These are phyloP conservation scores for Aurelia sp. DNA, from an alignment of 30 jellyfish, hydroid and myxozoan genomes.

Conservation along the genomic window DNA sequence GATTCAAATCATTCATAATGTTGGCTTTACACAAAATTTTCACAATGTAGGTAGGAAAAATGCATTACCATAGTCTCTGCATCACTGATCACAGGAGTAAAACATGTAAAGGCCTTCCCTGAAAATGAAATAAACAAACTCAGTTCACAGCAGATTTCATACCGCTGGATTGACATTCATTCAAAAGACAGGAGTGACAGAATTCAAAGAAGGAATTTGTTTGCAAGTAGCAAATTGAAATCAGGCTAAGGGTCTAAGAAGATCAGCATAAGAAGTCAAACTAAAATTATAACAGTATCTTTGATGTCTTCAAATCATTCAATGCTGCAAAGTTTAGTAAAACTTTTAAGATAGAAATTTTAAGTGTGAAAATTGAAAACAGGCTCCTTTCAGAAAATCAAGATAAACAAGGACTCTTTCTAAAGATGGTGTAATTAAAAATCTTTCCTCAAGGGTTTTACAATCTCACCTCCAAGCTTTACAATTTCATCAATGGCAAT, in stretches of 20 bases:
- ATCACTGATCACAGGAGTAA: constrained; percentile 82
- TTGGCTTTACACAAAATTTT: too few species aligned
- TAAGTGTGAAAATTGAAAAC: background rate
- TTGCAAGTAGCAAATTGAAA: background rate
- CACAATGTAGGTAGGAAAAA: background rate
- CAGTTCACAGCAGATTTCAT: background rate
- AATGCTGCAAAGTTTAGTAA: too few species aligned
- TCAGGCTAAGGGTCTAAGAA: too few species aligned
- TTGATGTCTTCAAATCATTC: too few species aligned
- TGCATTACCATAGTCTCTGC: constrained; percentile 69
- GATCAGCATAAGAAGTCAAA: too few species aligned
- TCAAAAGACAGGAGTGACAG: too few species aligned
- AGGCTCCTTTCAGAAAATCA: too few species aligned
- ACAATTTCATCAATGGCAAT: constrained; percentile 65
- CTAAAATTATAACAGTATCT: too few species aligned
- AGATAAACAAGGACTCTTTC: too few species aligned
- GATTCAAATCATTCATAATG: too few species aligned
- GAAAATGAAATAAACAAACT: background rate
- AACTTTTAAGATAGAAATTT: background rate
- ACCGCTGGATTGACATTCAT: background rate
- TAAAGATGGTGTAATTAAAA: too few species aligned
- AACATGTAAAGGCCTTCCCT: constrained; percentile 82
- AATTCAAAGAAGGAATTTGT: background rate
- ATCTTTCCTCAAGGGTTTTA: background rate
- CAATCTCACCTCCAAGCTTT: constrained; percentile 60